Conservation (phyloP, 2,113 vertebrate genomes). For the Bubo blakistoni region DNA sequence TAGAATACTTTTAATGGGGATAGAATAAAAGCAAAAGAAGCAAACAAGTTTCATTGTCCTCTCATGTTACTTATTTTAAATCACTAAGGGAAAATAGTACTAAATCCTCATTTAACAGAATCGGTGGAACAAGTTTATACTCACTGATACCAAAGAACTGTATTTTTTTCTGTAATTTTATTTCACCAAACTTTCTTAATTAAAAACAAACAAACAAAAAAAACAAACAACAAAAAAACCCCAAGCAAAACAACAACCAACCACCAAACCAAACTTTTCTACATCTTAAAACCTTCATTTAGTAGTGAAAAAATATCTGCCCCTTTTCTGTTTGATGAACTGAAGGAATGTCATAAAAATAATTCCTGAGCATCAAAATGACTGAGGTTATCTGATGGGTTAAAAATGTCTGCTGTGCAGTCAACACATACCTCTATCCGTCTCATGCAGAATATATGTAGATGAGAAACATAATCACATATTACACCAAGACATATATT, state of each 20-base stretch:
- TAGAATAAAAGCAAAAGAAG: not conserved
- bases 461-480: not conserved
- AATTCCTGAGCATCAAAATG: not conserved
- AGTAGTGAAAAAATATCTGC: not conserved
- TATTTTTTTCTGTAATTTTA: not conserved
- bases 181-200: not conserved
- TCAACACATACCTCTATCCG: not conserved
- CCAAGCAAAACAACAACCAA: not conserved
- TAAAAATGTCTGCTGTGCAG: not conserved
- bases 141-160: not conserved
- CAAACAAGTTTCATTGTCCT: not conserved
- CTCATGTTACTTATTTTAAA: not conserved
- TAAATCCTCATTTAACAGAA: not conserved
- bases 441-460: not conserved
- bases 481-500: not conserved
- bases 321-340: not conserved
- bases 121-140: not conserved
- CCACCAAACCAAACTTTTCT: not conserved
- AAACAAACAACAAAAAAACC: no score
- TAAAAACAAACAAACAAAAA: not conserved
- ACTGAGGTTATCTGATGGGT: not conserved
- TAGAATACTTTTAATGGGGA: not conserved
- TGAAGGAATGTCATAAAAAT: not conserved
- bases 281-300: not conserved
- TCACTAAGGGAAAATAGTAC: not conserved